Base-by-base conservation (phyloP, 2,797 vertebrate species). In the Pipistrellus kuhlii region DNA sequence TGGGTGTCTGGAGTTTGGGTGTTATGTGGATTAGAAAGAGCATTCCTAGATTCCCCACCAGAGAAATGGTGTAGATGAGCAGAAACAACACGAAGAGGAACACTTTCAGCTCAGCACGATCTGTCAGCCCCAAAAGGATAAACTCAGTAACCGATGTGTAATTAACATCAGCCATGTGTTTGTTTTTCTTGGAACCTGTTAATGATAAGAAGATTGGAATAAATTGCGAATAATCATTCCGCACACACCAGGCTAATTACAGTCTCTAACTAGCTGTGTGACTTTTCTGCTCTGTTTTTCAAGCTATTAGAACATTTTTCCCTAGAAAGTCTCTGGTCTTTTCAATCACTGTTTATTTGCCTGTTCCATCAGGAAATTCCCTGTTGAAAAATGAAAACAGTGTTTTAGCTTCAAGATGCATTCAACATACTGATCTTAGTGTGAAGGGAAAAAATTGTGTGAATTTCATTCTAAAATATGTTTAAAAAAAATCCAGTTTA, bases 1-100 rank as follows among this genome's bases (percentile, higher is more conserved):
- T 95, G 20, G 95, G 96, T 0, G 80, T 96, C 15, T 96, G 96
- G 57, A 96, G 94, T 53, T 91, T 93, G 69, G 81, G 94, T 38
- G 90, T 92, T 38, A 89, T 38, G 17, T 86, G 92, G 64, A 97
- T 92, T 4, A 96, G 53, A 10, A 97, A 4, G 13, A 97, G 51
- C 89, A 97, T 95, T 25, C 94, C 95, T 3, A 97, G 75, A 76
- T 97, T 97, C 4, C 96, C 96, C 30, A 88, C 59, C 48, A 96
- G 38, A 3, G 96, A 97, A 59, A 96, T 12, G 17, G 2, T 3
- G 3, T 96, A 97, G n/a, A 95, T 96, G 3, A 86, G 25, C 9
- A 96, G 68, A 30, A 97, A 96, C 12, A 96, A 1, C 11, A 85
- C 0, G 1, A 97, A 96, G 48, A 97, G 73, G 11, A 64, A 6